Conservation (phyloP, 2,888 invertebrate species). For the Seira musarum region DNA sequence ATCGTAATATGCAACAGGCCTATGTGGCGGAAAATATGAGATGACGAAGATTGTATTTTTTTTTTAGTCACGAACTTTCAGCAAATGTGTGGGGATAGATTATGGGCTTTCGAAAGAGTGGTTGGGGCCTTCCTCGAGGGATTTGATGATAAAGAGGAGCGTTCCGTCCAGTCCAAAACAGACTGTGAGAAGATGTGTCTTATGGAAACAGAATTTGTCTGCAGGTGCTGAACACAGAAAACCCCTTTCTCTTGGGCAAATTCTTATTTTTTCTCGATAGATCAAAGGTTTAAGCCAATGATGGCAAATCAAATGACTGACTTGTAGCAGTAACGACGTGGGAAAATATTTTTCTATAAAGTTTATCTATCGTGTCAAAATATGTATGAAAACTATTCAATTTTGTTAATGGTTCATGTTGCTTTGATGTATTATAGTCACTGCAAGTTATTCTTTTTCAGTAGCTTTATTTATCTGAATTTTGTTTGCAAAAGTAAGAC, state of each 20-base stretch:
- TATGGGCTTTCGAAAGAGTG: slow-evolving; percentile 75
- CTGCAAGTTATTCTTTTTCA: no score
- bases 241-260: not conserved
- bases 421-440: no score
- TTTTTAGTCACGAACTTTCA: slow-evolving; percentile 72
- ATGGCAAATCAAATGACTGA: no score
- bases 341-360: no score
- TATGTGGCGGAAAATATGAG: slow-evolving; percentile 10
- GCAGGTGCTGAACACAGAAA: slow-evolving; percentile 70
- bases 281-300: no score
- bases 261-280: no score
- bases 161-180: slow-evolving; percentile 72
- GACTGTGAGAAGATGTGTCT: slow-evolving; percentile 75
- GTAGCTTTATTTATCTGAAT: no score
- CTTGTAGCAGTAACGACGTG: no score
- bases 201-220: slow-evolving; percentile 74
- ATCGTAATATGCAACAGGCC: slow-evolving; percentile 12
- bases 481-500: no score
- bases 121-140: slow-evolving; percentile 73
- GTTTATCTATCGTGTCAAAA: no score
- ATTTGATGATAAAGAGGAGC: slow-evolving; percentile 72
- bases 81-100: slow-evolving; percentile 72
- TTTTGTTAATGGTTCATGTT: no score
- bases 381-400: no score
- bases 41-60: not conserved